Evolutionary conservation across 2,797 vertebrate genomes (phyloP).

Genomic region (Muscicapa comitata): DNA sequence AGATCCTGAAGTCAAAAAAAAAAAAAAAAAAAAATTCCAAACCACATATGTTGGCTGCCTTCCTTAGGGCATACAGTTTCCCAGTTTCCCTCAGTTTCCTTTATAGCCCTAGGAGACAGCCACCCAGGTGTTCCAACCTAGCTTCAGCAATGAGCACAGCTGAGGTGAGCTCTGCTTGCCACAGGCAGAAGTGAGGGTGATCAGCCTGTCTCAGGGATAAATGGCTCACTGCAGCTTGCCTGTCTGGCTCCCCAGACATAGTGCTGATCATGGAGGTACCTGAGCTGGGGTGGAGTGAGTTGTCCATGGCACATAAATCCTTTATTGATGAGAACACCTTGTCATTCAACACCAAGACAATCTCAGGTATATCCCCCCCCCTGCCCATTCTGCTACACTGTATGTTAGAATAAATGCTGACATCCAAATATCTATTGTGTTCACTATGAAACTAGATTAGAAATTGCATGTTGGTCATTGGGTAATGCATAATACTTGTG

Average conservation of each 20-base stretch:
- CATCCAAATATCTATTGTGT: not conserved
- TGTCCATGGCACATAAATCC: accelerated
- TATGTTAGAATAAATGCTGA: not conserved
- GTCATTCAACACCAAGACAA: not conserved
- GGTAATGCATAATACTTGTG: not conserved
- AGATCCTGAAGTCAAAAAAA: not conserved
- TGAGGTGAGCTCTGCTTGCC: not conserved
- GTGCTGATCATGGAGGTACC: not conserved
- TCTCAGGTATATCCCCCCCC: not conserved
- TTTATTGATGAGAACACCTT: not conserved
- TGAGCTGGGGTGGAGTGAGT: not conserved
- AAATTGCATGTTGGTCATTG: not conserved
- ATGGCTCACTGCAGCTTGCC: not conserved
- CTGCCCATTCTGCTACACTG: not conserved
- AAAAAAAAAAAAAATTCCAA: too few relatives aligned
- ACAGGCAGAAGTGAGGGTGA: not conserved
- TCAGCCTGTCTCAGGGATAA: not conserved
- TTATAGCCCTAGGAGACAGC: not conserved
- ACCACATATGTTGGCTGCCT: accelerated
- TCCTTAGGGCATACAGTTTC: not conserved
- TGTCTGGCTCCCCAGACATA: not conserved
- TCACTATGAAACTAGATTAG: not conserved
- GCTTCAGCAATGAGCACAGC: not conserved
- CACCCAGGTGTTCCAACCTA: not conserved
- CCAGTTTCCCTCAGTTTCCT: not conserved